phyloP scores from a whole-genome alignment of 2,113 vertebrate genomes.

The Alligator mississippiensis region DNA sequence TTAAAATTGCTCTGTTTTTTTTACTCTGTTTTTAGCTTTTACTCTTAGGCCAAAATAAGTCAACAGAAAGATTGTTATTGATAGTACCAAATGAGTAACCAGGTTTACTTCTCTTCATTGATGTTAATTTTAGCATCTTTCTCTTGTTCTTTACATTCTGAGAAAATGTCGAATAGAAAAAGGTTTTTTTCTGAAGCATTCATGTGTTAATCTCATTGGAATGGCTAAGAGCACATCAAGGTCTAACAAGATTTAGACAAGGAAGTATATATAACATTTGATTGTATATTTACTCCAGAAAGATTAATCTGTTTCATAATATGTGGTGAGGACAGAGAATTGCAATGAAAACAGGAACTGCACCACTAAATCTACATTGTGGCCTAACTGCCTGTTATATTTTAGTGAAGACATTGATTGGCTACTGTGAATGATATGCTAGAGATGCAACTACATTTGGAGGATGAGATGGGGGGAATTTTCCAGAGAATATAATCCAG shows the following conservation, averaged over 20 bases:
- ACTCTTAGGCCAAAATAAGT: background rate
- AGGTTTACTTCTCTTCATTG: background rate
- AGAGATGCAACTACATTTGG: background rate
- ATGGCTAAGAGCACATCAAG: constrained; percentile 2
- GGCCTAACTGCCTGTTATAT: background rate
- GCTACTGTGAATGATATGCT: background rate
- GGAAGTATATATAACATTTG: constrained; percentile 6
- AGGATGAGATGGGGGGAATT: background rate
- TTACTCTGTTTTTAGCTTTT: constrained; percentile 6
- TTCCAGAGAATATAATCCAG: background rate
- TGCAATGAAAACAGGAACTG: background rate
- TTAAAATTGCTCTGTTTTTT: background rate
- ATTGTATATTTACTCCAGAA: constrained; percentile 15
- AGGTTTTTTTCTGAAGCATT: constrained; percentile 7
- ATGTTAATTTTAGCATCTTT: background rate
- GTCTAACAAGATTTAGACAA: background rate
- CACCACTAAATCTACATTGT: background rate
- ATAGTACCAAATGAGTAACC: background rate
- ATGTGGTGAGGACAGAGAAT: background rate
- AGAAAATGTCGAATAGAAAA: background rate
- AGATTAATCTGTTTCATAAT: background rate
- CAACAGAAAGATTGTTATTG: background rate
- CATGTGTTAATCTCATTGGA: background rate
- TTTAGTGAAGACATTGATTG: background rate
- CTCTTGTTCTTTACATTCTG: background rate